Base-by-base conservation (phyloP, 2,888 invertebrate species). In the Xestia ashworthii region DNA sequence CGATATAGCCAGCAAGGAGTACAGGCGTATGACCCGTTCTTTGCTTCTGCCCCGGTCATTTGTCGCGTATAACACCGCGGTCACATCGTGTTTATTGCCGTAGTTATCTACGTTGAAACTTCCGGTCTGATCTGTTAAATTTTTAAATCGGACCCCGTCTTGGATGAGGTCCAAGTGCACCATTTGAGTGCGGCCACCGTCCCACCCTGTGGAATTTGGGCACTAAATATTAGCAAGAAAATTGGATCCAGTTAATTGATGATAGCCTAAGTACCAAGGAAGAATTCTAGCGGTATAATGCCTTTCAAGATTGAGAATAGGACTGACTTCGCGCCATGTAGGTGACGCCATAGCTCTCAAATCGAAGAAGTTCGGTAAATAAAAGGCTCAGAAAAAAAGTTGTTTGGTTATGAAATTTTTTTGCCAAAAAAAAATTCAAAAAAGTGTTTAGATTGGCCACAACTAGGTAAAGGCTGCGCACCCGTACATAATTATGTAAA, bases 171-270 rank as follows among this genome's bases (percentile, higher is more conserved):
- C 93, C 0, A 95, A 76, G 74, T 94, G 94, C 0, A 95, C 79
- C 0, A 80, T 90, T 81, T 95, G 95, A 0, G 92, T 89, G 0
- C 95, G 92, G 0, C 95, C 95, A 2, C 95, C 95, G 70, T 95
- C 94, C 95, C 95, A 95, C 16, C 92, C 96, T 96, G 74, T 19
- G 11, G 46, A 72, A 62, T 44, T 50, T 3, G 12, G 12, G 4
- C 5, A 44, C 38, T 3, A 8, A n/a, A 53, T 14, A 0, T 64
- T 71, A 71, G 48, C 38, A 25, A 22, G 76, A 32, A 14, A 6
- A 9, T 9, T 6, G 19, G 1, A 16, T 25, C 16, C 16, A 38
- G n/a, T 22, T 44, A 14, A 19, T 53, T 53, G 25, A 53, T 71
- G 11, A 41, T 73, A 38, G 50, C 22, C 16, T 41, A 44, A n/a